Evolutionary conservation across 2,797 vertebrate genomes (phyloP).

Genomic region (Synanceia verrucosa): DNA sequence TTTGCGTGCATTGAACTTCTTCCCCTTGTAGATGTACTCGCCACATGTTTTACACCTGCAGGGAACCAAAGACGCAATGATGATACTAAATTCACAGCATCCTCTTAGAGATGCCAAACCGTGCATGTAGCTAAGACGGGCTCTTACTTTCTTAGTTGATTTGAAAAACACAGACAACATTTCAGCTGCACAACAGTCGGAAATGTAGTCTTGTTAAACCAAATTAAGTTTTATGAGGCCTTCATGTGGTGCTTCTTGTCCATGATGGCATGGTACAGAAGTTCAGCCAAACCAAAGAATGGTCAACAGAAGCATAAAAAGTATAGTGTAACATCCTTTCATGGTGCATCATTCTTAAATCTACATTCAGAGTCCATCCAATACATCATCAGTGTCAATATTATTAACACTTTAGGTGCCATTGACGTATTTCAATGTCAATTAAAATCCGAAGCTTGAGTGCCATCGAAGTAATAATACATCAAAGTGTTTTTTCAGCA

Average conservation of each 20-base stretch:
- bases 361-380: not conserved
- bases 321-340: not conserved
- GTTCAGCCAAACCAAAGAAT: not conserved
- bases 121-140: not conserved
- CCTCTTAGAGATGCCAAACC: not conserved
- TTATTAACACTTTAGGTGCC: no score
- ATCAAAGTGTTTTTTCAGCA: no score
- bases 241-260: not conserved
- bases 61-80: slow-evolving; percentile 17
- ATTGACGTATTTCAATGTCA: no score
- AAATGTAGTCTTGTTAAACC: no score
- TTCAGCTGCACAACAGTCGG: no score
- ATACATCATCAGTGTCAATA: not conserved
- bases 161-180: not conserved
- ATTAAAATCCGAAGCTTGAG: no score
- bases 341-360: not conserved
- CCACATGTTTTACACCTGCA: slow-evolving; percentile 95
- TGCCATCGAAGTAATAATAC: no score
- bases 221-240: not conserved
- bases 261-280: no score
- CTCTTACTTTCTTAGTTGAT: not conserved
- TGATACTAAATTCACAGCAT: not conserved
- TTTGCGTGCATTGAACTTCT: slow-evolving; percentile 97
- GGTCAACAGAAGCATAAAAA: not conserved
- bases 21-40: slow-evolving; percentile 99